Base-by-base conservation (phyloP, 2,797 vertebrate species). In the Argya squamiceps region DNA sequence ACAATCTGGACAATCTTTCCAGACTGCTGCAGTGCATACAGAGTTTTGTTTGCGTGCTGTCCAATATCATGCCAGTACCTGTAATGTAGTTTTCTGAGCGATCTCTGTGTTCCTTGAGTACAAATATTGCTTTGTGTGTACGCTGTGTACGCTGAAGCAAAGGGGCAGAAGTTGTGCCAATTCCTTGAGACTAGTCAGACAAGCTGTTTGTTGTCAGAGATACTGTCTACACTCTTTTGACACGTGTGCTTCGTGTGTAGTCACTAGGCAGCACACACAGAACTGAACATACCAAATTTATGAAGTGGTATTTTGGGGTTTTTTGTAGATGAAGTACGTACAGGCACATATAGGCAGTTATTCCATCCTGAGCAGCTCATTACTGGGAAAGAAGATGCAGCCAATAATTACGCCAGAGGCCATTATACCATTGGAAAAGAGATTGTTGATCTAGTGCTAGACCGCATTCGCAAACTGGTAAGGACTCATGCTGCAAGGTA, bases 381-480 rank as follows among this genome's bases (percentile, higher is more conserved):
- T 84, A 96, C 96, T 52, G 96, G 96, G 58, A 97, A 96, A 71
- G 96, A 98, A 73, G 98, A 98, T 7, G 98, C 98, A 23, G 98
- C 98, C 59, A 98, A 98, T 92, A 98, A 98, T 95, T 98, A 98
- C 6, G 98, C 98, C 47, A 96, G 98, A 19, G 98, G 98, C 32
- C 98, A 98, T 97, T 99, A 98, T 89, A 98, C 98, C 3, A 97
- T 98, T 10, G 98, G 98, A 56, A 98, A 98, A 79, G 98, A 98
- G 96, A 98, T 98, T 70, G 98, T 98, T 20, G 97, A 98, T 55
- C 88, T 98, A 23, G 98, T 98, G 71, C 90, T 98, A 5, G 98
- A 98, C 89, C 92, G 97, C 71, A 98, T 95, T 44, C 96, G 96
- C 44, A 98, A 98, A 92, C 97, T 98, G 98, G 98, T 98, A 89